These are phyloP conservation scores for Anastrepha obliqua DNA, from an alignment of 1,140 invertebrate genomes.

Conservation along the genomic window DNA sequence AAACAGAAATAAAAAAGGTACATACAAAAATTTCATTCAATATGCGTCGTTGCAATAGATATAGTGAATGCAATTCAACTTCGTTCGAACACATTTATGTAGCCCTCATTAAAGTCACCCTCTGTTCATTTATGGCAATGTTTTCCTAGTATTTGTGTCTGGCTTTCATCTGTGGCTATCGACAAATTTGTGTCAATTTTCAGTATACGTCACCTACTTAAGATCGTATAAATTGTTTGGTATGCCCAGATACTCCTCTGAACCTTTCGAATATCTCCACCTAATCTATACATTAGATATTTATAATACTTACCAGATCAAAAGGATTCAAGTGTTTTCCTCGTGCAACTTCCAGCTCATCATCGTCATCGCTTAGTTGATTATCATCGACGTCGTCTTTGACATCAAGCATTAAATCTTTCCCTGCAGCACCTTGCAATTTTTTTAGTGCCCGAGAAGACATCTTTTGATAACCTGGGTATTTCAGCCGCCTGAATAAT, in stretches of 20 bases:
- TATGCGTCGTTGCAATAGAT: neutral
- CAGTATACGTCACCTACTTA: neutral
- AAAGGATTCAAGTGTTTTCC: constrained; percentile 78
- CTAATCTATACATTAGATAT: too few species aligned
- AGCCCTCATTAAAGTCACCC: neutral
- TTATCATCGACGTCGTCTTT: constrained; percentile 63
- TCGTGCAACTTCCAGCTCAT: constrained; percentile 75
- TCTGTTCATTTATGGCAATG: neutral
- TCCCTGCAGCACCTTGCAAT: constrained; percentile 76
- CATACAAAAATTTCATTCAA: constrained; percentile 1
- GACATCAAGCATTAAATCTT: constrained; percentile 70
- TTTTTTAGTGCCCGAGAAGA: constrained; percentile 80
- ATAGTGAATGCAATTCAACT: neutral
- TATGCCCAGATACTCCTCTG: too few species aligned
- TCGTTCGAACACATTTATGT: neutral
- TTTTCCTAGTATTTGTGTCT: neutral
- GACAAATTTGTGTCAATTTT: constrained; percentile 1
- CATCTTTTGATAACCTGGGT: constrained; percentile 72
- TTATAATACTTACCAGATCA: constrained; percentile 77
- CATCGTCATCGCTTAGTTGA: constrained; percentile 64
- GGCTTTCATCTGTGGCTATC: neutral
- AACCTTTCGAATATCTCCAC: too few species aligned
- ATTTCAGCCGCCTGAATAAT: neutral
- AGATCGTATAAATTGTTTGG: too few species aligned
- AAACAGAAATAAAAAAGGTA: constrained; percentile 63